These are phyloP conservation scores for Cossypha heuglini DNA, from an alignment of 2,797 vertebrate species.

Conservation along the genomic window DNA sequence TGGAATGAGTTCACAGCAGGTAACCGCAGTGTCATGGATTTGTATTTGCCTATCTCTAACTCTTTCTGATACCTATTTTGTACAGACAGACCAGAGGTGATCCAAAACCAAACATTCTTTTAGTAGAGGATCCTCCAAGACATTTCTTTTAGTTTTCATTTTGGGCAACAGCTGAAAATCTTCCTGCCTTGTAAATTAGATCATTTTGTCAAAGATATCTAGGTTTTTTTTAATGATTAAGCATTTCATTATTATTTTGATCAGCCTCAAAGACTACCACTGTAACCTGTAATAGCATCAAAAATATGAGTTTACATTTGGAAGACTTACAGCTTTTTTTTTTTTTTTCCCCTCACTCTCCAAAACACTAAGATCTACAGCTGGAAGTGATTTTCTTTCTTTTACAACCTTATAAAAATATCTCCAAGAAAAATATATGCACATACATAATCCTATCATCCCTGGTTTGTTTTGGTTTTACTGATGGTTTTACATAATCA, in stretches of 20 bases:
- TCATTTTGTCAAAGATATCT: background rate
- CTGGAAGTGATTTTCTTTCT: background rate
- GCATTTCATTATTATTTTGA: background rate
- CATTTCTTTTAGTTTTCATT: background rate
- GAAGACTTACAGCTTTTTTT: background rate
- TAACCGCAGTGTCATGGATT: background rate
- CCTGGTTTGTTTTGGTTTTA: background rate
- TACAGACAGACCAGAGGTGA: background rate
- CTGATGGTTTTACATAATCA: constrained; percentile 33
- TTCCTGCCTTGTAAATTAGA: background rate
- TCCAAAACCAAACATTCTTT: background rate
- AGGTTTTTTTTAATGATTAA: background rate
- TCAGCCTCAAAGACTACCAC: background rate
- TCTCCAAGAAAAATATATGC: constrained; percentile 18
- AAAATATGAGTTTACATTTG: background rate
- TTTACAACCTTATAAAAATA: background rate
- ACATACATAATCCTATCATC: constrained; percentile 42
- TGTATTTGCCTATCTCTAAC: background rate
- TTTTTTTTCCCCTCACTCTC: background rate
- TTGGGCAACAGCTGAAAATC: background rate
- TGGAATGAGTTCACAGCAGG: background rate
- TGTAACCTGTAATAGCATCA: background rate
- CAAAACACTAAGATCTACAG: background rate
- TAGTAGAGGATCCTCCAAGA: background rate
- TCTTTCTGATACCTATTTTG: background rate